phyloP scores from a whole-genome alignment of 2,113 vertebrate genomes.

The Sinocyclocheilus rhinocerous region DNA sequence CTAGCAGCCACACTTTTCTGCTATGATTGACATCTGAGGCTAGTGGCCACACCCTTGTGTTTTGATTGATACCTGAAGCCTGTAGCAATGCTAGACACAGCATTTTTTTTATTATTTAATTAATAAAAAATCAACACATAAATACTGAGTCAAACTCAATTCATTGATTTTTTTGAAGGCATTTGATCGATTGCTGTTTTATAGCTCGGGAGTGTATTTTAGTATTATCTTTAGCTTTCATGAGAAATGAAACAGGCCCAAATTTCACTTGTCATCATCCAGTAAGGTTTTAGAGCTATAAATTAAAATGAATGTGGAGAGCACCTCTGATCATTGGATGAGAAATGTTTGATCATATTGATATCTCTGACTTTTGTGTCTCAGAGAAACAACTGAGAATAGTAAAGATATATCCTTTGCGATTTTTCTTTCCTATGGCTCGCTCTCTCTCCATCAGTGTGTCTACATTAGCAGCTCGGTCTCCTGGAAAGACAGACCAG shows the following conservation, averaged over 20 bases:
- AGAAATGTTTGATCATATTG: background rate
- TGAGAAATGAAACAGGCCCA: too few species aligned
- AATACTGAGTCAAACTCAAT: too few species aligned
- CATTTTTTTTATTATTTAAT: too few species aligned
- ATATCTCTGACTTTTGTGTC: background rate
- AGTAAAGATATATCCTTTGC: background rate
- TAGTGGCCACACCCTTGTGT: background rate
- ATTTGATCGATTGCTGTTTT: too few species aligned
- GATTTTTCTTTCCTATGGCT: background rate
- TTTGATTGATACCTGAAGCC: background rate
- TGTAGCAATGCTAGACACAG: too few species aligned
- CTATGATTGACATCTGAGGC: background rate
- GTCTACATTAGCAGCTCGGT: constrained; percentile 43
- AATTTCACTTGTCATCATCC: too few species aligned
- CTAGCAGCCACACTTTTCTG: background rate
- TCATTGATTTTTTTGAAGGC: too few species aligned
- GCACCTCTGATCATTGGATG: background rate
- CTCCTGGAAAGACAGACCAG: constrained; percentile 63
- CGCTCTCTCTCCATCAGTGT: constrained; percentile 31
- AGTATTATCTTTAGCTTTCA: too few species aligned
- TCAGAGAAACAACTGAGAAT: background rate
- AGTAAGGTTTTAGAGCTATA: too few species aligned
- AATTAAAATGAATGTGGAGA: background rate
- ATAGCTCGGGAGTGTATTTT: too few species aligned
- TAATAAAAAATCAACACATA: too few species aligned